These are phyloP conservation scores for Nematopogon swammerdamellus DNA, from an alignment of 2,888 invertebrate genomes.

Conservation along the genomic window DNA sequence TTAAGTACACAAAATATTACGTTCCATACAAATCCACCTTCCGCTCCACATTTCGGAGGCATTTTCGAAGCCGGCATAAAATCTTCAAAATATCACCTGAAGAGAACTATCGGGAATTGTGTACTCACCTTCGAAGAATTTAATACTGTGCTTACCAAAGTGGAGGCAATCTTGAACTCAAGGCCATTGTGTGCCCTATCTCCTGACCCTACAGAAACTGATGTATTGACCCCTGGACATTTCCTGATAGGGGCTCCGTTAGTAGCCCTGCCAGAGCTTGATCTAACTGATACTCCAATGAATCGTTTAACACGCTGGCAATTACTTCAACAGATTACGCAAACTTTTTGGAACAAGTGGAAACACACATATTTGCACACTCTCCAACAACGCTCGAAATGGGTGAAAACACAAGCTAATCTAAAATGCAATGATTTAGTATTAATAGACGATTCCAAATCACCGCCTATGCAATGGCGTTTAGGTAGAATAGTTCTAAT, in stretches of 20 bases:
- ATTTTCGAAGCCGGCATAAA: background rate
- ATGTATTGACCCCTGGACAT: background rate
- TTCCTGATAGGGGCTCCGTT: background rate
- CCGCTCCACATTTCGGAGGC: background rate
- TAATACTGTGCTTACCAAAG: background rate
- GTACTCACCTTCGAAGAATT: background rate
- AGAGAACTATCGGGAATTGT: background rate
- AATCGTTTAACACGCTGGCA: background rate
- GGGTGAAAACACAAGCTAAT: no score
- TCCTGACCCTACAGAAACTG: conserved; percentile 5
- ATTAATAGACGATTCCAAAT: no score
- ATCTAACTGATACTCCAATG: background rate
- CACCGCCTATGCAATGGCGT: no score
- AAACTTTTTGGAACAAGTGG: background rate
- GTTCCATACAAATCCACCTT: background rate
- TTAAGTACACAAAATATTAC: background rate
- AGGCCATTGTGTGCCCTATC: conserved; percentile 11
- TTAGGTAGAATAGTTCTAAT: no score
- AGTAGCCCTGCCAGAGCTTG: background rate
- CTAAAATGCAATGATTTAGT: no score
- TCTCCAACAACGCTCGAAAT: no score
- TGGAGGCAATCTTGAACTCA: conserved; percentile 5
- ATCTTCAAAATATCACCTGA: background rate
- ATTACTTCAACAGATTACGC: background rate
- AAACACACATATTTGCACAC: no score